Evolutionary conservation across 2,888 invertebrate genomes (phyloP).

Genomic region (Leucoma salicis): DNA sequence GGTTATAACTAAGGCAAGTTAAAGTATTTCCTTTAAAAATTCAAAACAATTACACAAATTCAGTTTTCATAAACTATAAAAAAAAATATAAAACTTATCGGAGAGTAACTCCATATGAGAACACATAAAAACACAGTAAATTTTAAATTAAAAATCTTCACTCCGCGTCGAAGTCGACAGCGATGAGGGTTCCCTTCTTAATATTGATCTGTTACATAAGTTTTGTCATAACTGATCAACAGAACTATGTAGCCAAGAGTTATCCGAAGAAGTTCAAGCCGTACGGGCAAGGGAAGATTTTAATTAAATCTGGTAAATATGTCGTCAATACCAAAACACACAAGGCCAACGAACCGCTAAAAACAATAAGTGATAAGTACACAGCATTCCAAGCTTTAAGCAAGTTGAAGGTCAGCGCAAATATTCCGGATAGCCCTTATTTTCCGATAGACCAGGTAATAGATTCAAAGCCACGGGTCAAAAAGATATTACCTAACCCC

Average conservation of each 20-base stretch:
- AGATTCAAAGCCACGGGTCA: constrained; percentile 44
- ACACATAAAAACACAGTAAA: constrained; percentile 36
- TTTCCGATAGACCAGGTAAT: constrained; percentile 35
- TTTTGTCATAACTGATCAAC: constrained; percentile 21
- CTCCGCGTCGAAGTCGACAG: constrained; percentile 12
- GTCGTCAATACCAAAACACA: constrained; percentile 3
- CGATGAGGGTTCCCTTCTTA: constrained; percentile 43
- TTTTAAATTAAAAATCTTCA: constrained; percentile 14
- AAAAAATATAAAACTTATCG: constrained; percentile 40
- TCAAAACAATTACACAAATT: neutral
- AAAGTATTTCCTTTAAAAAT: too few species aligned
- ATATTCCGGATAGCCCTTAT: constrained; percentile 46
- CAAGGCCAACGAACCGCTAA: constrained; percentile 14
- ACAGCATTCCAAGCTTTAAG: constrained; percentile 47
- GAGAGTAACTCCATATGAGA: constrained; percentile 31
- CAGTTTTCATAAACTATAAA: constrained; percentile 11
- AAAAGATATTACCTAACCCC: constrained; percentile 47
- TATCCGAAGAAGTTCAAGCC: constrained; percentile 42
- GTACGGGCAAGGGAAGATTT: constrained; percentile 34
- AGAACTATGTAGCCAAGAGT: constrained; percentile 13
- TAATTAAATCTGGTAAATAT: constrained; percentile 47
- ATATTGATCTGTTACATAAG: constrained; percentile 33
- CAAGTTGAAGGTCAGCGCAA: neutral
- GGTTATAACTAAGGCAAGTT: too few species aligned
- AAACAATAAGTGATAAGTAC: constrained; percentile 30